A percentile compares a stretch with the other conserved stretches of the same genome.
These are phyloP conservation scores for Luperina nickerlii DNA, from an alignment of 2,888 invertebrate genomes.

Conservation along the genomic window DNA sequence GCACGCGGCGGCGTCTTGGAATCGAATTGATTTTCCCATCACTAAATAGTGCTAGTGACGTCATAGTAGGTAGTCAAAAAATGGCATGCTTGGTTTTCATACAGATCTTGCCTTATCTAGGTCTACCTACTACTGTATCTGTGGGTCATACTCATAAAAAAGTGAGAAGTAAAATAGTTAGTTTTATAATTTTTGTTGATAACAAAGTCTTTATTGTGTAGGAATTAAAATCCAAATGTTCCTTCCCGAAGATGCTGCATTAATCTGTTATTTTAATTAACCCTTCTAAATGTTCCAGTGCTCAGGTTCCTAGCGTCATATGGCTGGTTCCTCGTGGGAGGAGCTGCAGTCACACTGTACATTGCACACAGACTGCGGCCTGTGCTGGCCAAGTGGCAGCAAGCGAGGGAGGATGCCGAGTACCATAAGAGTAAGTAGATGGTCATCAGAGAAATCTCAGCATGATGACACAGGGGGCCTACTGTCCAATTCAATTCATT, in stretches of 20 bases:
- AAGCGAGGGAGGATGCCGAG: slow-evolving; percentile 80
- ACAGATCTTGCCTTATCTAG: no score
- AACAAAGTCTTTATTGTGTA: neutral
- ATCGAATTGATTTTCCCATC: no score
- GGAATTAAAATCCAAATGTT: no score
- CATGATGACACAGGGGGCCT: no score
- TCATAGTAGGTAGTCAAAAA: no score
- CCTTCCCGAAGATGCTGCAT: neutral
- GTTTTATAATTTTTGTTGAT: neutral
- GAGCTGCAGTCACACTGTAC: slow-evolving; percentile 61
- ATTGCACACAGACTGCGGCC: slow-evolving; percentile 68
- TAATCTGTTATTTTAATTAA: neutral
- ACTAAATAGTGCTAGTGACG: no score
- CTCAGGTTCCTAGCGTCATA: slow-evolving; percentile 77
- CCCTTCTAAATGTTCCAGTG: slow-evolving; percentile 66
- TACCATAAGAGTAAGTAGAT: slow-evolving; percentile 81
- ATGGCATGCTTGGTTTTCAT: no score
- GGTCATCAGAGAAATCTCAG: neutral
- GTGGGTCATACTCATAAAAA: neutral
- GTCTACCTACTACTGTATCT: no score
- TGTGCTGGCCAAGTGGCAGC: slow-evolving; percentile 70
- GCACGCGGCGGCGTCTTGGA: no score
- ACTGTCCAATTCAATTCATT: no score
- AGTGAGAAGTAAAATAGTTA: neutral
- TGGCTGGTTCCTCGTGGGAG: slow-evolving; percentile 81